These are phyloP conservation scores for Echinops telfairi DNA, from an alignment of 2,113 vertebrate species.

Conservation along the genomic window DNA sequence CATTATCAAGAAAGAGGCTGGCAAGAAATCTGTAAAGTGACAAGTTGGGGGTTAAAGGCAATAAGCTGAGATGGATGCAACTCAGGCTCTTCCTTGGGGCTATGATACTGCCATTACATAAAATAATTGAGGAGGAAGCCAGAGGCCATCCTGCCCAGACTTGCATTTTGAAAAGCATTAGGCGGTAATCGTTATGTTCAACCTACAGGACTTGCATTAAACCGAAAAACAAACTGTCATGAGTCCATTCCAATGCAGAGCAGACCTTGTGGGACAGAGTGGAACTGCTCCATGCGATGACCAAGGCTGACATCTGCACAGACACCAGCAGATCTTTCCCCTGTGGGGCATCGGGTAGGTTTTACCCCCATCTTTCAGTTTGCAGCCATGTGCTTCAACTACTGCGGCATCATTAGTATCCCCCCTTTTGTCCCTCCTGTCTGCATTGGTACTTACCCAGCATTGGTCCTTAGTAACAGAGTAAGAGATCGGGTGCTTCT, in stretches of 20 bases:
- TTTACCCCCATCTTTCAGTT: not conserved
- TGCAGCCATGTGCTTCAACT: not conserved
- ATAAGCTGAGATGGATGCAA: conserved; percentile 37
- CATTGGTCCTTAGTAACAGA: no score
- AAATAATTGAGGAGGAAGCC: conserved; percentile 71
- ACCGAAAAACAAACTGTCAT: not conserved
- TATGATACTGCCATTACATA: conserved; percentile 74
- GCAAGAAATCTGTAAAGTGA: not conserved
- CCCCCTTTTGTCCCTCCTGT: not conserved
- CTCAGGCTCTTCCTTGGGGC: conserved; percentile 64
- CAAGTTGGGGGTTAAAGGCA: conserved; percentile 55
- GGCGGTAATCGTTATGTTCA: not conserved
- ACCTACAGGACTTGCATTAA: not conserved
- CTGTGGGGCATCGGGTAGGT: no score
- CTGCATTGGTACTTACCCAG: no score
- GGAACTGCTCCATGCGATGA: not conserved
- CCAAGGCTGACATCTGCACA: not conserved
- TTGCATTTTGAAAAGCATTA: conserved; percentile 69
- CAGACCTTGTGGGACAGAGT: not conserved
- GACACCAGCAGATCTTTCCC: not conserved
- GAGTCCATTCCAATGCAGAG: not conserved
- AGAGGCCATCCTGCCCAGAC: conserved; percentile 77
- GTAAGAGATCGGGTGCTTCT: not conserved
- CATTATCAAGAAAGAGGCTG: not conserved
- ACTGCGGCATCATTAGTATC: not conserved